These are phyloP conservation scores for Cosmorhoe ocellata DNA, from an alignment of 2,888 invertebrate genomes.

Conservation along the genomic window DNA sequence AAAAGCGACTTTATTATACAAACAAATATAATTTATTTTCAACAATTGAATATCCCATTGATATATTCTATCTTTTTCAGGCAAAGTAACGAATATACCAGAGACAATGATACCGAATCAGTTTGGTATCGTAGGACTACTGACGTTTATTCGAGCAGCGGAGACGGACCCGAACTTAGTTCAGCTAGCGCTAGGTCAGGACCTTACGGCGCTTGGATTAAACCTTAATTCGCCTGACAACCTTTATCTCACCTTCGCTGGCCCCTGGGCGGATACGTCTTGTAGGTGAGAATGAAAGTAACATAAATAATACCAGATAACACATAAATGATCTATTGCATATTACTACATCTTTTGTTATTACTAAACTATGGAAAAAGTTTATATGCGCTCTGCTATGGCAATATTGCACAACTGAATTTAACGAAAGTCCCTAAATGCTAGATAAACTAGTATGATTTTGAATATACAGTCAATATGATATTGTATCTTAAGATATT, in stretches of 20 bases:
- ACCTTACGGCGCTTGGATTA: slow-evolving; percentile 98
- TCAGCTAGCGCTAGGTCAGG: slow-evolving; percentile 97
- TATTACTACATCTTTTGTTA: no score
- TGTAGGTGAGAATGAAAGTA: slow-evolving; percentile 83
- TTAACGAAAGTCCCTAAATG: no score
- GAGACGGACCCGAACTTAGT: slow-evolving; percentile 98
- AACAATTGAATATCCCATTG: slow-evolving; percentile 9
- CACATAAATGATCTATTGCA: no score
- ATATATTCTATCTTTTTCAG: slow-evolving; percentile 71
- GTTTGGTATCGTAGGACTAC: slow-evolving; percentile 98
- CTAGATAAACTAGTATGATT: no score
- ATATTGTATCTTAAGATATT: no score
- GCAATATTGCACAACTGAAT: no score
- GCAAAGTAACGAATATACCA: slow-evolving; percentile 99
- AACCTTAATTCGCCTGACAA: slow-evolving; percentile 99
- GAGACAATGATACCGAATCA: slow-evolving; percentile 99
- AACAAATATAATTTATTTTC: slow-evolving; percentile 6
- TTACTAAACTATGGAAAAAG: no score
- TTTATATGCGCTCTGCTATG: no score
- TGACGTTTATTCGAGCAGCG: slow-evolving; percentile 98
- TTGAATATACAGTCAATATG: no score
- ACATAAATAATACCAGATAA: not conserved
- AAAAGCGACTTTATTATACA: slow-evolving; percentile 44
- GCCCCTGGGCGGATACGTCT: slow-evolving; percentile 99
- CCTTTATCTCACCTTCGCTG: slow-evolving; percentile 98